Evolutionary conservation across 2,888 invertebrate species (phyloP), one percentile per base, ranked within the genome.

Genomic region (Agrypnus murinus): DNA sequence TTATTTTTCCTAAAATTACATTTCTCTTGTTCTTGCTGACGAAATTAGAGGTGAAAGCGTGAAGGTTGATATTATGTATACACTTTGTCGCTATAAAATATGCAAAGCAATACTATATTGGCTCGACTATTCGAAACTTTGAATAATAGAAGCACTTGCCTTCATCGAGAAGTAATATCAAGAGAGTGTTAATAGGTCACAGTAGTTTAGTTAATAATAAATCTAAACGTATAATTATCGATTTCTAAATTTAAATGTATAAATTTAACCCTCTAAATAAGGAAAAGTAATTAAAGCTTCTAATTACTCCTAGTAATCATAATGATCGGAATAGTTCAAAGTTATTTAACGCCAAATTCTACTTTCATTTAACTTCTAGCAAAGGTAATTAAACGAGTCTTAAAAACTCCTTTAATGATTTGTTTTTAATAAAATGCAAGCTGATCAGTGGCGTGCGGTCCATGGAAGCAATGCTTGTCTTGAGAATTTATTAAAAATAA

Each of bases 71-170:
- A 34, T 55, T 34, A 34, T 2, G 7, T n/a, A 38, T 5, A 25
- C 25, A 48, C 6, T 48, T 43, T 14, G 43, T 43, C 43, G 48
- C 25, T 15, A 55, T 55, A 10, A 55, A 55, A 55, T 55, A 55
- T 55, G 12, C 55, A 55, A 15, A 15, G n/a, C 55, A 10, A 55
- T 55, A n/a, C n/a, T n/a, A 25, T 25, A 25, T 25, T 25, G 25
- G 5, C 25, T 25, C 9, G 48, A 48, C 48, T 48, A 48, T 4
- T 48, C 19, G 48, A 48, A 48, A 48, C 25, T 9, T 15, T 9
- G 15, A 45, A 36, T 36, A 36, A 36, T 36, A 10, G 1, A 8
- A 10, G 8, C 8, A 7, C 36, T 36, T 9, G 8, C 25, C 25
- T 25, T 25, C 25, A 5, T 25, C 25, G 38, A 10, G 38, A 40